Evolutionary conservation across 30 jellyfish, hydroid and myxozoan genomes (phyloP).

Genomic region (Catostylus mosaicus): DNA sequence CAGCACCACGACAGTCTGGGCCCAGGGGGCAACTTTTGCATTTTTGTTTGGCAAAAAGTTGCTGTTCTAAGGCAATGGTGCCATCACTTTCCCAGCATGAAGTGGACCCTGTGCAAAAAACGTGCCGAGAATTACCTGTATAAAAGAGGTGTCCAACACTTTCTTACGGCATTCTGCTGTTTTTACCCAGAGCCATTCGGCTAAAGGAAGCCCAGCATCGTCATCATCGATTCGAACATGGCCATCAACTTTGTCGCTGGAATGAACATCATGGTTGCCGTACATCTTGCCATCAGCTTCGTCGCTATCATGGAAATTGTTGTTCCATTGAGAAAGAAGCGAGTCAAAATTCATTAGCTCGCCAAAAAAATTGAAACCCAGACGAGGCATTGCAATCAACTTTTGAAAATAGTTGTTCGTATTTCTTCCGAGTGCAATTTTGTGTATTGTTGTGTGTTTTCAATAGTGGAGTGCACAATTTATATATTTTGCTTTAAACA

Average conservation of each 20-base stretch:
- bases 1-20: too few species aligned
- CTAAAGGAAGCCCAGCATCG: not conserved
- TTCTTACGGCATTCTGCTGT: not conserved
- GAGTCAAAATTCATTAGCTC: not conserved
- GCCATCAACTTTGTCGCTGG: not conserved
- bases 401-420: too few species aligned
- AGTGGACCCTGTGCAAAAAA: not conserved
- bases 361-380: not conserved
- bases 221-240: not conserved
- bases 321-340: not conserved
- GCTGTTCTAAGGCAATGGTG: not conserved
- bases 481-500: too few species aligned
- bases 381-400: constrained; percentile 9
- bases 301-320: not conserved
- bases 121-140: not conserved
- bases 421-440: too few species aligned
- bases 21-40: too few species aligned
- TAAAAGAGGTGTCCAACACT: not conserved
- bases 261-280: not conserved
- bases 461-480: too few species aligned
- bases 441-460: too few species aligned
- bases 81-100: not conserved
- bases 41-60: too few species aligned
- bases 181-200: not conserved
- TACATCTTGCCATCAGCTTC: not conserved